Evolutionary conservation across 2,888 invertebrate species (phyloP), one percentile per base, ranked within the genome.

Genomic region (Drosophila ezoana): DNA sequence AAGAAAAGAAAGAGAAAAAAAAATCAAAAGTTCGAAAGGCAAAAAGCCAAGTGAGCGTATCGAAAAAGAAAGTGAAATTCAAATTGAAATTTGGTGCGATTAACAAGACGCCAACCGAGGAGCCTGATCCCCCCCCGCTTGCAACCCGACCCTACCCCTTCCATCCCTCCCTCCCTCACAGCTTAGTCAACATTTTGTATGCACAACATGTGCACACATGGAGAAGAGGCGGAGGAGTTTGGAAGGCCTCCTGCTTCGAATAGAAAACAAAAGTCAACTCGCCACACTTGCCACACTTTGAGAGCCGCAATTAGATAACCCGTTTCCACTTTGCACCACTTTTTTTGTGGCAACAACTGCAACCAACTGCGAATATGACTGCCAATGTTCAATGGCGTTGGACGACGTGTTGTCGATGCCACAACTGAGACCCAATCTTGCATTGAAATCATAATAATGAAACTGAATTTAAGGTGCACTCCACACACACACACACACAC

Each of bases 61-160:
- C 90, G 90, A 90, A 91, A 91, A 90, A 90, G 90, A 90, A 90
- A 91, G 90, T 90, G 90, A 90, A 90, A 90, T 91, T 90, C 83
- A 89, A 90, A 90, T 89, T 88, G 76, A 81, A 78, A 82, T 82
- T 85, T 89, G 87, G 84, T 86, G 89, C 83, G 83, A 89, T 84
- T 89, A 84, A 88, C 81, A 78, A 65, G 84, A 54, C 70, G 38
- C n/a, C 52, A 32, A 41, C 32, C 18, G n/a, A 18, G 10, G 23
- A 83, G 86, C 81, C 73, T 83, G 68, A 59, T 73, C n/a, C 28
- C 8, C 23, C 5, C 8, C 28, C 38, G 54, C 40, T 44, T 18
- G 63, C 20, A 37, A 54, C 32, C 49, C 65, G 52, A 41, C 52
- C 40, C 52, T 18, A 28, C n/a, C 16, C 16, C 28, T n/a, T 28